A percentile compares a stretch with the other conserved stretches of the same genome.
phyloP scores from a whole-genome alignment of 2,113 vertebrate genomes.

The Paraplagusia blochii region DNA sequence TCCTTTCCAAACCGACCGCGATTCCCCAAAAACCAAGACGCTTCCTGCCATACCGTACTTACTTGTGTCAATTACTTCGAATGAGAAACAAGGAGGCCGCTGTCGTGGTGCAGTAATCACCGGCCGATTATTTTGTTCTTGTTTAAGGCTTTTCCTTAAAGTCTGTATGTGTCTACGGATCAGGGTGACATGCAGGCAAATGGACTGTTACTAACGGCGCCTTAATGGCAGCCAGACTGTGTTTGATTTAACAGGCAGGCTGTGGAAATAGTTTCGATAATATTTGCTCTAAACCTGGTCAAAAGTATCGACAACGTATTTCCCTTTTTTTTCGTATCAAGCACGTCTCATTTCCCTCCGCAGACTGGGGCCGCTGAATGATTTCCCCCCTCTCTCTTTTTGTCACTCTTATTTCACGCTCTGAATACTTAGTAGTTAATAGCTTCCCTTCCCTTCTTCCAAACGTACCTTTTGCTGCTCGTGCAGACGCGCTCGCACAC shows the following conservation, averaged over 20 bases:
- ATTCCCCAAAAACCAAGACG: too few relatives aligned
- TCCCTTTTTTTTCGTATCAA: constrained; percentile 59
- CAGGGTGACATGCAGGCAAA: neutral
- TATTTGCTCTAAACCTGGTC: constrained; percentile 41
- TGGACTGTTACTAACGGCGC: neutral
- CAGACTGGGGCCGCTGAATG: constrained; percentile 64
- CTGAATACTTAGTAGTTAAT: constrained; percentile 78
- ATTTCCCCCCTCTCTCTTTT: constrained; percentile 69
- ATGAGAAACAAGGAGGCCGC: neutral
- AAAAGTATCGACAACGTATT: constrained; percentile 50
- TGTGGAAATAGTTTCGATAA: neutral
- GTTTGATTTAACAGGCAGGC: constrained; percentile 5
- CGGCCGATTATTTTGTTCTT: too few relatives aligned
- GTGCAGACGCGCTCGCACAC: constrained; percentile 24
- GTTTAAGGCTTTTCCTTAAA: too few relatives aligned
- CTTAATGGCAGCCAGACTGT: neutral
- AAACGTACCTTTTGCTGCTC: constrained; percentile 51
- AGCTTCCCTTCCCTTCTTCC: constrained; percentile 65
- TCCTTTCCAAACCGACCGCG: neutral
- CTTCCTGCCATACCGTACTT: too few relatives aligned
- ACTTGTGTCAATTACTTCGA: neutral
- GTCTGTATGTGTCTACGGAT: neutral
- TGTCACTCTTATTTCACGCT: constrained; percentile 79
- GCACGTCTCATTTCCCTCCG: constrained; percentile 61
- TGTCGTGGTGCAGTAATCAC: neutral